phyloP scores from a whole-genome alignment of 2,888 invertebrate species.

The Cheilosia vulpina region DNA sequence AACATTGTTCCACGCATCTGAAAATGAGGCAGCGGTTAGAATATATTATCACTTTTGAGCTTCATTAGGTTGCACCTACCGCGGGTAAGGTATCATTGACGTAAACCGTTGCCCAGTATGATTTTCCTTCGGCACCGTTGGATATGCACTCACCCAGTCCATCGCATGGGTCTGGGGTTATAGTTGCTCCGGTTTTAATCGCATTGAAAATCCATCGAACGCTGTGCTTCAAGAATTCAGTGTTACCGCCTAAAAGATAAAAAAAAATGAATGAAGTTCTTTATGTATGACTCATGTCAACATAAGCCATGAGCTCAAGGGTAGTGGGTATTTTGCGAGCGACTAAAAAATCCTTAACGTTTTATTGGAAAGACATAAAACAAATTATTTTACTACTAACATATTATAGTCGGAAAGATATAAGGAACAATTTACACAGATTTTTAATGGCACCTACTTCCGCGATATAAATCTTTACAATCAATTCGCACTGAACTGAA shows the following conservation, averaged over 20 bases:
- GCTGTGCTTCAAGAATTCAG: slow-evolving; percentile 79
- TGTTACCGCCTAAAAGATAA: slow-evolving; percentile 77
- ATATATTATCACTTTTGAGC: neutral
- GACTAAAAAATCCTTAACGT: too few species aligned
- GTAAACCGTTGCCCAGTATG: slow-evolving; percentile 79
- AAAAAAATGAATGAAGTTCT: neutral
- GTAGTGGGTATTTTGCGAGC: too few species aligned
- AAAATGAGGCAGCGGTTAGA: slow-evolving; percentile 35
- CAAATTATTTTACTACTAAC: too few species aligned
- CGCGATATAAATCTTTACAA: too few species aligned
- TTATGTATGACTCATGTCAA: neutral
- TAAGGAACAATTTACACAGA: too few species aligned
- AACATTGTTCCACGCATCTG: slow-evolving; percentile 83
- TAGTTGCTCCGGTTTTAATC: slow-evolving; percentile 79
- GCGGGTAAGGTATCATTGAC: slow-evolving; percentile 79
- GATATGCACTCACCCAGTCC: slow-evolving; percentile 79
- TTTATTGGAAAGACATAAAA: too few species aligned
- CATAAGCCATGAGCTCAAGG: too few species aligned
- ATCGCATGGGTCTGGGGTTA: slow-evolving; percentile 81
- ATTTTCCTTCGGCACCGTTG: slow-evolving; percentile 78
- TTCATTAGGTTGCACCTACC: slow-evolving; percentile 76
- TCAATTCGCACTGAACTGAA: too few species aligned
- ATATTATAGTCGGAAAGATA: too few species aligned
- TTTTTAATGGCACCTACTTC: too few species aligned
- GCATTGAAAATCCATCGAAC: slow-evolving; percentile 81